Evolutionary conservation across 2,797 vertebrate genomes (phyloP), one percentile per base, ranked within the genome.

Genomic region (Etheostoma perlongum): DNA sequence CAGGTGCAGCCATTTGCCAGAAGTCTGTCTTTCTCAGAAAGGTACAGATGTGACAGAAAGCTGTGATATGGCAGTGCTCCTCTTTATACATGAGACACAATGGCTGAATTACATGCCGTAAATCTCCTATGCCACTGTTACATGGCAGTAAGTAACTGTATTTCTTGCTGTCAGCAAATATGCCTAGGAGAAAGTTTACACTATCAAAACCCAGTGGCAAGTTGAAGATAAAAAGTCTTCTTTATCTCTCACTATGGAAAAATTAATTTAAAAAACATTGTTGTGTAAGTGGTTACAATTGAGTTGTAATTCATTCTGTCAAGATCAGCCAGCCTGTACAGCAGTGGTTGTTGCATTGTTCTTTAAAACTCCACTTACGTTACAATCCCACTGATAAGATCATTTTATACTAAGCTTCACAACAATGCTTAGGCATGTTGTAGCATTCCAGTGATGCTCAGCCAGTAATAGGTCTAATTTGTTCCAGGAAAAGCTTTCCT

Each of bases 21-120:
- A 88, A 91, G 84, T 89, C 86, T 88, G 81, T 89, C 85, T 81
- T 81, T 85, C 87, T 89, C 61, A 52, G 61, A 67, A 81, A 89
- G 66, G 82, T 78, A 85, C 36, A 25, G 64, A 66, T 75, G 69
- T 90, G 89, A 92, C 86, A 85, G 71, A 67, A 85, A 74, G 76
- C 72, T 69, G 60, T 69, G 73, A 69, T 79, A 74, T 77, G 84
- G 84, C 68, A 76, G 71, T 12, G 3, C 60, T 68, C 58, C 55
- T 78, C 57, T 74, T 91, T 86, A 81, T 83, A 83, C 70, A 71
- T 30, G 25, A 77, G 77, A 79, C 60, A 81, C 85, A 87, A 87
- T 84, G 53, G 70, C 77, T 90, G 83, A 83, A 87, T 83, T 83
- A 88, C 60, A 83, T 40, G 61, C 47, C 16, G 57, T 76, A 74